Conservation (phyloP, 2,888 invertebrate species). For the Epirrita christyi region DNA sequence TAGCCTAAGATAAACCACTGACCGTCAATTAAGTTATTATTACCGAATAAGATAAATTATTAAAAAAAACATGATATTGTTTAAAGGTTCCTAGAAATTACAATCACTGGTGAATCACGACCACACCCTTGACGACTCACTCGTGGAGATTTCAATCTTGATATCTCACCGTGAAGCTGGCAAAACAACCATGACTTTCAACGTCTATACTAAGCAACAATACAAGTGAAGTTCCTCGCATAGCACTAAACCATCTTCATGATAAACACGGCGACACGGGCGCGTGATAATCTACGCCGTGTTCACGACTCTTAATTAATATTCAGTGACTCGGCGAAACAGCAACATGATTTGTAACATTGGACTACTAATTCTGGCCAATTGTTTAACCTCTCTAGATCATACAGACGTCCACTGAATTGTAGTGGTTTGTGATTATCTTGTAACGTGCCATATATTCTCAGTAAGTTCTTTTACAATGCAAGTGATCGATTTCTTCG, state of each 20-base stretch:
- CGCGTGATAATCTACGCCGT: constrained; percentile 47
- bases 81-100: constrained; percentile 70
- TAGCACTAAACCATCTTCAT: constrained; percentile 67
- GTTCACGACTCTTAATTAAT: constrained; percentile 73
- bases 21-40: constrained; percentile 76
- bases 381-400: constrained; percentile 50
- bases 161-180: constrained; percentile 68
- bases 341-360: constrained; percentile 48
- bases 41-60: constrained; percentile 62
- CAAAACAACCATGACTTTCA: constrained; percentile 68
- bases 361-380: constrained; percentile 59
- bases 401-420: constrained; percentile 9
- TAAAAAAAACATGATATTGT: constrained; percentile 65
- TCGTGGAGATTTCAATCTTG: constrained; percentile 68
- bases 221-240: constrained; percentile 55
- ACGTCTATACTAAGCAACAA: constrained; percentile 59
- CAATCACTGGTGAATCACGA: constrained; percentile 65
- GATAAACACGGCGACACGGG: constrained; percentile 60
- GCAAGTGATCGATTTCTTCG: constrained; percentile 9
- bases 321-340: constrained; percentile 73
- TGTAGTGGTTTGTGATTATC: constrained; percentile 13
- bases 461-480: constrained; percentile 10
- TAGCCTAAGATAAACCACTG: constrained; percentile 68
- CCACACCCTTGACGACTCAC: constrained; percentile 75
- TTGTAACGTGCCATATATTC: constrained; percentile 3